Conservation (phyloP, 2,888 invertebrate genomes). For the Alcis repandata region DNA sequence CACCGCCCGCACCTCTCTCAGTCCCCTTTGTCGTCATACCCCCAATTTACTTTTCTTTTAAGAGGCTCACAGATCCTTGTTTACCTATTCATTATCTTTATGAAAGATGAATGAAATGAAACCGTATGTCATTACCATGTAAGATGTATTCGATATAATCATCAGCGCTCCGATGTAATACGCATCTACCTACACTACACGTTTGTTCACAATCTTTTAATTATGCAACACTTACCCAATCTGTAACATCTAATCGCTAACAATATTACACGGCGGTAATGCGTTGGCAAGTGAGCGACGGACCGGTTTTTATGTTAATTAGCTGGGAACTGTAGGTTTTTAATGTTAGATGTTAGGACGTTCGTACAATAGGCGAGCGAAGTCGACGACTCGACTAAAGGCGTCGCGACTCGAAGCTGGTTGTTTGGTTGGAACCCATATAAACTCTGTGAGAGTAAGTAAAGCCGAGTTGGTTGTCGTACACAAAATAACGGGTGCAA, state of each 20-base stretch:
- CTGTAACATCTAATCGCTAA: slow-evolving; percentile 21
- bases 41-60: no score
- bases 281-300: slow-evolving; percentile 26
- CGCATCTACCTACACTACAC: no score
- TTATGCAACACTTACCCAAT: slow-evolving; percentile 13
- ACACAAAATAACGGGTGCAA: no score
- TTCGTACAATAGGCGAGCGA: neutral
- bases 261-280: slow-evolving; percentile 12
- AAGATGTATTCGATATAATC: neutral
- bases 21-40: no score
- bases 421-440: no score
- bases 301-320: slow-evolving; percentile 12
- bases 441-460: no score
- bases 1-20: no score
- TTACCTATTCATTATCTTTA: no score
- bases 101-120: no score
- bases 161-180: slow-evolving; percentile 6
- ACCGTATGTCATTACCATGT: neutral
- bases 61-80: no score
- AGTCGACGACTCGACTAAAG: neutral
- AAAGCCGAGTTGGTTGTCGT: no score
- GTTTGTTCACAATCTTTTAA: slow-evolving; percentile 1
- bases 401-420: neutral
- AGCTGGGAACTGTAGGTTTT: slow-evolving; percentile 7
- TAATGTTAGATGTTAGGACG: neutral